These are phyloP conservation scores for Bettongia penicillata DNA, from an alignment of 2,113 vertebrate genomes.

Conservation along the genomic window DNA sequence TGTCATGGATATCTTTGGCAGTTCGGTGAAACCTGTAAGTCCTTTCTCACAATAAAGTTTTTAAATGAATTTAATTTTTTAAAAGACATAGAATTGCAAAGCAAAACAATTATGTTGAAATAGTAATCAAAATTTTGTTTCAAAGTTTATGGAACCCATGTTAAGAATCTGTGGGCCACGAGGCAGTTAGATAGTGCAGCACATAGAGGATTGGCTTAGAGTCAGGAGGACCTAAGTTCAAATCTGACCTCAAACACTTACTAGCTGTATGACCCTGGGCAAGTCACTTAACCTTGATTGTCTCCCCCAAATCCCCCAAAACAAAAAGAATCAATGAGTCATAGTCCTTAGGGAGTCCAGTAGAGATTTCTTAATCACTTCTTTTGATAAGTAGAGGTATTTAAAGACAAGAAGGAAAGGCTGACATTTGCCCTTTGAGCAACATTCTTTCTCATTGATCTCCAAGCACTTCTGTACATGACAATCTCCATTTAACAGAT, in stretches of 20 bases:
- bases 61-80: not conserved
- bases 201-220: not conserved
- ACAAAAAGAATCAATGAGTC: not conserved
- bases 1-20: not conserved
- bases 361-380: too few relatives aligned
- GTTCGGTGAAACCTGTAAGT: not conserved
- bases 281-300: not conserved
- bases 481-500: too few relatives aligned
- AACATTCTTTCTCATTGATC: too few relatives aligned
- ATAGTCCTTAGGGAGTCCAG: too few relatives aligned
- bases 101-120: not conserved
- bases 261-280: not conserved
- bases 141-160: too few relatives aligned
- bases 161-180: too few relatives aligned
- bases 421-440: too few relatives aligned
- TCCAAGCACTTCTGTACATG: too few relatives aligned
- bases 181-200: too few relatives aligned
- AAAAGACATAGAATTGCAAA: not conserved
- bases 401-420: too few relatives aligned
- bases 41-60: not conserved
- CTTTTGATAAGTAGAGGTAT: too few relatives aligned
- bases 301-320: not conserved
- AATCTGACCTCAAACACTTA: not conserved
- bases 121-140: too few relatives aligned
- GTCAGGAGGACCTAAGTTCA: not conserved